A percentile compares a stretch with the other conserved stretches of the same genome.
Conservation (phyloP, 2,888 invertebrate species). For the Perithous albicinctus region DNA sequence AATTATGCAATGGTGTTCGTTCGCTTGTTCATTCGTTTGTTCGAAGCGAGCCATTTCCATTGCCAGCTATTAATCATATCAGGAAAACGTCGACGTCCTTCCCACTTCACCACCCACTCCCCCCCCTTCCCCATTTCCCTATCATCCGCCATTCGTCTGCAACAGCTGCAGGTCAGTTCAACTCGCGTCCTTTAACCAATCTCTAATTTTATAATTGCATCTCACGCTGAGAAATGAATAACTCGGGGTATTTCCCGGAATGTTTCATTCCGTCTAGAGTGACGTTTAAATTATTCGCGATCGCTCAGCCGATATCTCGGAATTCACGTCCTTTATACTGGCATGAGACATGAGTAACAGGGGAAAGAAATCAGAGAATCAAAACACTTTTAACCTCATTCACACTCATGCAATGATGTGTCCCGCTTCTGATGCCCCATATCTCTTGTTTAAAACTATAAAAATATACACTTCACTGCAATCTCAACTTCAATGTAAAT, state of each 20-base stretch:
- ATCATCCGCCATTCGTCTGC: conserved; percentile 26
- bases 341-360: background rate
- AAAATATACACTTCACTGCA: no score
- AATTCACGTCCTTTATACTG: background rate
- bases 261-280: conserved; percentile 44
- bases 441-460: no score
- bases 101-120: no score
- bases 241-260: conserved; percentile 40
- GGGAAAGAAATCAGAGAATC: no score
- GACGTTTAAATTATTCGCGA: conserved; percentile 56
- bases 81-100: conserved; percentile 31
- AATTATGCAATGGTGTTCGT: conserved; percentile 24
- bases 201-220: conserved; percentile 64
- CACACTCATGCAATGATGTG: no score
- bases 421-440: no score
- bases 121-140: background rate
- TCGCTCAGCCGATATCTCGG: background rate
- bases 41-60: conserved; percentile 46
- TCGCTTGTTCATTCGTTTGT: conserved; percentile 42
- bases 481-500: no score
- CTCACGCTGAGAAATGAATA: conserved; percentile 17
- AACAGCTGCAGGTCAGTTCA: conserved; percentile 39
- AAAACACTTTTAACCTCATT: no score
- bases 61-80: conserved; percentile 63
- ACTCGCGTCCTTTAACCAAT: conserved; percentile 41